These are phyloP conservation scores for Heliconius erato DNA, from an alignment of 2,888 invertebrate species.

Conservation along the genomic window DNA sequence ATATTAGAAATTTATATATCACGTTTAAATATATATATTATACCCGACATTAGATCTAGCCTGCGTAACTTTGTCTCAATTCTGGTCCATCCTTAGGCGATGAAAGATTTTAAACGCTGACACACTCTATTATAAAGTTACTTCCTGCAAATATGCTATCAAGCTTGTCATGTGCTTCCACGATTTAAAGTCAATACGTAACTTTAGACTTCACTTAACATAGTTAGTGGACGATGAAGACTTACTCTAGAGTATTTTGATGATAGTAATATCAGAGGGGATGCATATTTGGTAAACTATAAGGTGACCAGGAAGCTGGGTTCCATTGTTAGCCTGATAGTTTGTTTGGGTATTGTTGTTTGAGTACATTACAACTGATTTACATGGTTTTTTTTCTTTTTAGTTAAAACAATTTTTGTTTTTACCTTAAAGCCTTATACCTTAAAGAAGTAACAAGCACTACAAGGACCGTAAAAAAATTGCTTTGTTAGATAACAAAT, in stretches of 20 bases:
- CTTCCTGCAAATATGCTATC: conserved; percentile 43
- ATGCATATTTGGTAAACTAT: background rate
- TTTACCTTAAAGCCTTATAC: too few species aligned
- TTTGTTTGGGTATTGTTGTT: too few species aligned
- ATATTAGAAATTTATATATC: too few species aligned
- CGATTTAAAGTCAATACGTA: conserved; percentile 61
- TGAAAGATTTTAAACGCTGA: conserved; percentile 46
- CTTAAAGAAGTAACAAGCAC: too few species aligned
- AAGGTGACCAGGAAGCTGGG: too few species aligned
- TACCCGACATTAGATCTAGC: background rate
- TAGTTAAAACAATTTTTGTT: too few species aligned
- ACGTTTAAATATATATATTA: background rate
- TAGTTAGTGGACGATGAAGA: conserved; percentile 53
- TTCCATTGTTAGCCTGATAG: too few species aligned
- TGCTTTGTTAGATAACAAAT: too few species aligned
- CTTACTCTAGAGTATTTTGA: background rate
- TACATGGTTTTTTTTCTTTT: too few species aligned
- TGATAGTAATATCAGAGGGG: background rate
- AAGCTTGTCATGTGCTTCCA: conserved; percentile 45
- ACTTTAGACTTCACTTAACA: conserved; percentile 63
- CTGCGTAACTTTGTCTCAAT: conserved; percentile 5
- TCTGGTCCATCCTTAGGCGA: conserved; percentile 19
- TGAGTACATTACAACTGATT: too few species aligned
- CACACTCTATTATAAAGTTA: conserved; percentile 48
- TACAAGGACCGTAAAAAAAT: too few species aligned